Conservation (phyloP, 1,140 invertebrate species). For the Holotrichia oblita region DNA sequence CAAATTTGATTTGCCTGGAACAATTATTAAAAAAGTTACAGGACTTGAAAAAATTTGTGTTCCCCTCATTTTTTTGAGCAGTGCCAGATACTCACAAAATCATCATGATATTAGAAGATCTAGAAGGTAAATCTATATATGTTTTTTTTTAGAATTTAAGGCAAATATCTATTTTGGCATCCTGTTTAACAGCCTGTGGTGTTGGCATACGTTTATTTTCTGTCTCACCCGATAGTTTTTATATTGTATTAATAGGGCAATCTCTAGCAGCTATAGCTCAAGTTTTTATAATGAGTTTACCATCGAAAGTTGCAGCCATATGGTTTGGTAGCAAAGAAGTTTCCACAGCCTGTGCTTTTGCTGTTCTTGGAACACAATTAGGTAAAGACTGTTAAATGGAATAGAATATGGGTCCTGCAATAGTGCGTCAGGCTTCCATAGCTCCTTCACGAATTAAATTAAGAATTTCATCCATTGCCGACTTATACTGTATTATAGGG, state of each 20-base stretch:
- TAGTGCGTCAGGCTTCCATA: too few relatives aligned
- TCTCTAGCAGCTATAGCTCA: constrained; percentile 73
- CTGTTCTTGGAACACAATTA: constrained; percentile 83
- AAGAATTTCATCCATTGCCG: too few relatives aligned
- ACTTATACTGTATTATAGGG: too few relatives aligned
- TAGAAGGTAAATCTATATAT: too few relatives aligned
- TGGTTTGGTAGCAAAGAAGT: constrained; percentile 69
- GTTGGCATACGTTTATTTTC: constrained; percentile 71
- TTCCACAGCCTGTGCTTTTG: constrained; percentile 79
- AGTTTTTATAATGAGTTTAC: constrained; percentile 77
- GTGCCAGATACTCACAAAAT: too few relatives aligned
- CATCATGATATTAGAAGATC: too few relatives aligned
- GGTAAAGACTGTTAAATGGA: constrained; percentile 47
- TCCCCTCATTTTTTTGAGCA: too few relatives aligned
- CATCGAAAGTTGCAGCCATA: constrained; percentile 74
- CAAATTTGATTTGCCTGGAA: too few relatives aligned
- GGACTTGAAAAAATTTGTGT: too few relatives aligned
- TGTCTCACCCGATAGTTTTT: constrained; percentile 68
- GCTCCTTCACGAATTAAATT: too few relatives aligned
- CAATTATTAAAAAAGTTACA: too few relatives aligned
- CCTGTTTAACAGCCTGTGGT: constrained; percentile 69
- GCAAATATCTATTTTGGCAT: constrained; percentile 59
- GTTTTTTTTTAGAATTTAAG: constrained; percentile 57
- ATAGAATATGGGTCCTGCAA: too few relatives aligned
- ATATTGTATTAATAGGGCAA: constrained; percentile 74